A percentile compares a stretch with the other conserved stretches of the same genome.
These are phyloP conservation scores for Enteromius treurensis DNA, from an alignment of 2,797 vertebrate genomes.

Conservation along the genomic window DNA sequence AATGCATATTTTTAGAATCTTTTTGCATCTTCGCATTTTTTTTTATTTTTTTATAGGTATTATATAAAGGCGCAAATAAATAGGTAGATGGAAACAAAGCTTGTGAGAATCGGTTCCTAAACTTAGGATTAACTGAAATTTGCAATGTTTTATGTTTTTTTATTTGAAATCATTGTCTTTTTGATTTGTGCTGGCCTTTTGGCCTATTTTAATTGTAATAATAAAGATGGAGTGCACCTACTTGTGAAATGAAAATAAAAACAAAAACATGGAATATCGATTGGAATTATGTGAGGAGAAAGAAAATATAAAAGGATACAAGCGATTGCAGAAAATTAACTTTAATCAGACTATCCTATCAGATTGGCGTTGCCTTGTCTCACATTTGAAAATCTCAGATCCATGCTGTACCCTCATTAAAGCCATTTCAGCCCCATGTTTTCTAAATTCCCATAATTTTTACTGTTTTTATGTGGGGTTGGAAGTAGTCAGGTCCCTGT, in stretches of 20 bases:
- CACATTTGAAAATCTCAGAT: constrained; percentile 2
- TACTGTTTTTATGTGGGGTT: constrained; percentile 46
- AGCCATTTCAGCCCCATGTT: constrained; percentile 15
- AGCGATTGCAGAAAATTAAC: not conserved
- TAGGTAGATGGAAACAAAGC: too few species aligned
- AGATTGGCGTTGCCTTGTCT: not conserved
- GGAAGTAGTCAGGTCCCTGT: constrained; percentile 62
- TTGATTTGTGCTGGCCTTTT: not conserved
- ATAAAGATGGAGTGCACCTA: not conserved
- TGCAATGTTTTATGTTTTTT: not conserved
- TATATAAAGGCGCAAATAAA: too few species aligned
- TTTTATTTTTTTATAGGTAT: too few species aligned
- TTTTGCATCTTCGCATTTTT: too few species aligned
- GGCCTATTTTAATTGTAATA: not conserved
- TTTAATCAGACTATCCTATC: not conserved
- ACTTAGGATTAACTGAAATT: not conserved
- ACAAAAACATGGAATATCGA: not conserved
- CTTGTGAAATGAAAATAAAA: not conserved
- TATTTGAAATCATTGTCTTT: too few species aligned
- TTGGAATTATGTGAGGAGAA: not conserved
- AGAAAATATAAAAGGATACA: not conserved
- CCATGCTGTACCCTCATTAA: not conserved
- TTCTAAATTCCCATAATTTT: constrained; percentile 7
- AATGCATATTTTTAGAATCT: too few species aligned
- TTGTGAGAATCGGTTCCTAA: not conserved